These are phyloP conservation scores for Piaya cayana DNA, from an alignment of 2,113 vertebrate species.

Conservation along the genomic window DNA sequence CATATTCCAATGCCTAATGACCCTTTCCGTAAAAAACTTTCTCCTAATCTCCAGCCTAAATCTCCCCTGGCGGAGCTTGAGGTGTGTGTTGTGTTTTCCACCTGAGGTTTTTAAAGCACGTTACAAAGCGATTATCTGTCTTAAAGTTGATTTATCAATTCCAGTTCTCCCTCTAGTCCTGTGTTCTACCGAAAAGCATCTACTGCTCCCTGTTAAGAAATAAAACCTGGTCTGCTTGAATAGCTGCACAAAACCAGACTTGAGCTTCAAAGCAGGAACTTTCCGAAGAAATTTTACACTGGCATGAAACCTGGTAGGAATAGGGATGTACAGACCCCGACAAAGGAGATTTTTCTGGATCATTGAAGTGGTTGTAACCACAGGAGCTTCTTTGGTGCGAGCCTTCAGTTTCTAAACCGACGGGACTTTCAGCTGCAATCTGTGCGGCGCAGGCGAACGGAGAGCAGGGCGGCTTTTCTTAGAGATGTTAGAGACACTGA, in stretches of 20 bases:
- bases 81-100: not conserved
- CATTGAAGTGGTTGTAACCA: not conserved
- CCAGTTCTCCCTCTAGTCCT: not conserved
- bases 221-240: not conserved
- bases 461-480: constrained; percentile 19
- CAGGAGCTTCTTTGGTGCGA: not conserved
- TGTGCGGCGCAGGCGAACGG: not conserved
- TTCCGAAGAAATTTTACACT: not conserved
- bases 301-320: not conserved
- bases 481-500: not conserved
- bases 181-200: not conserved
- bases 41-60: no score
- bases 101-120: not conserved
- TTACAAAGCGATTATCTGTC: not conserved
- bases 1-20: no score
- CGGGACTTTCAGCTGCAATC: not conserved
- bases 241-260: not conserved
- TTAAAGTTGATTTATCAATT: not conserved
- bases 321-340: not conserved
- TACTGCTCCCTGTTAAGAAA: not conserved
- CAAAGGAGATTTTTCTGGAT: not conserved
- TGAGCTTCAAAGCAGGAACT: not conserved
- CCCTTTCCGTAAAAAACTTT: no score
- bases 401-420: not conserved
- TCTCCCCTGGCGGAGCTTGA: no score